These are phyloP conservation scores for Nasalis larvatus DNA, from an alignment of 2,113 vertebrate genomes.

Conservation along the genomic window DNA sequence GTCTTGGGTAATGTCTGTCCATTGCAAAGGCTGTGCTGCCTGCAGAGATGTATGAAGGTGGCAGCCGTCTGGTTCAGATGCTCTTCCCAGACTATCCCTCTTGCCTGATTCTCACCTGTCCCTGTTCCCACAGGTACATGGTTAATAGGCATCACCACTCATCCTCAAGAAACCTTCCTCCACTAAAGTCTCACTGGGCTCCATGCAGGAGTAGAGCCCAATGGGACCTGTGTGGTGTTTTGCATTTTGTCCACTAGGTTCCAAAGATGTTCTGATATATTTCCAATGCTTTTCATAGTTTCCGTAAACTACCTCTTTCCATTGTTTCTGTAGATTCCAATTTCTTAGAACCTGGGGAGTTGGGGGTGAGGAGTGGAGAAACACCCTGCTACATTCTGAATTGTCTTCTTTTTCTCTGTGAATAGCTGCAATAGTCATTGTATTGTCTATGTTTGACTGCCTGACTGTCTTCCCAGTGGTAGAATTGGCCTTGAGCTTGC, in stretches of 20 bases:
- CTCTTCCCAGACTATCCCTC: neutral
- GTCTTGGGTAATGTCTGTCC: neutral
- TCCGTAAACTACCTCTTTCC: neutral
- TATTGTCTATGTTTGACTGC: neutral
- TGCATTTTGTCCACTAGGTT: neutral
- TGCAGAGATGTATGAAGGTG: neutral
- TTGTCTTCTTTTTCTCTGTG: neutral
- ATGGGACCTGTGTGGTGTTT: neutral
- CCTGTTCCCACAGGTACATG: neutral
- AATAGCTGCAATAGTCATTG: neutral
- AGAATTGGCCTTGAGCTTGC: neutral
- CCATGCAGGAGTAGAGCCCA: neutral
- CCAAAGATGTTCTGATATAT: neutral
- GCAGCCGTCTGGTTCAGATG: neutral
- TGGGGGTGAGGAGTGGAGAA: neutral
- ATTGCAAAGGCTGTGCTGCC: neutral
- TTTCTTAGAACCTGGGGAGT: neutral
- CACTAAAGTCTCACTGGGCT: neutral
- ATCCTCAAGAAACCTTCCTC: neutral
- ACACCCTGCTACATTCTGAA: neutral
- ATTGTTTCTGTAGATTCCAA: neutral
- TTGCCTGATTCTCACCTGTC: neutral
- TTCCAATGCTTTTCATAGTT: neutral
- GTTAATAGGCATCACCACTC: neutral
- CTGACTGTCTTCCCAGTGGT: neutral